Evolutionary conservation across 2,113 vertebrate species (phyloP).

Genomic region (Corythornis vintsioides): DNA sequence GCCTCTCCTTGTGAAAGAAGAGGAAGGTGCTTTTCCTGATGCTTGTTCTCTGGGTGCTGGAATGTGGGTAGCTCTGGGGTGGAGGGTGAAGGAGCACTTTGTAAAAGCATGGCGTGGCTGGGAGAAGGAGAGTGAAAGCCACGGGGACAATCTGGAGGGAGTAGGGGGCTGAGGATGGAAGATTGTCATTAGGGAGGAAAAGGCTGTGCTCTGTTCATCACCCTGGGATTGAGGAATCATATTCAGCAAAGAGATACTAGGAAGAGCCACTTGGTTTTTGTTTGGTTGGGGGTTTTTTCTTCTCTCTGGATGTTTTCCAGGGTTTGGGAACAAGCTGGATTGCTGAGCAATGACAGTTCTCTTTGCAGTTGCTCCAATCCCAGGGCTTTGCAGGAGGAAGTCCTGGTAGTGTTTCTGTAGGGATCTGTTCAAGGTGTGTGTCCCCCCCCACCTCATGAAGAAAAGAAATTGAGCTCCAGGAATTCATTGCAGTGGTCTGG

Average conservation of each 20-base stretch:
- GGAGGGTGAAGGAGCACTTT: neutral
- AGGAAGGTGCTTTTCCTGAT: conserved; percentile 46
- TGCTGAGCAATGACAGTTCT: neutral
- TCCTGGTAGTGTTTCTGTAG: neutral
- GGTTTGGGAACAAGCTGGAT: neutral
- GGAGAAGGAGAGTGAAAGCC: neutral
- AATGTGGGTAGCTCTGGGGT: neutral
- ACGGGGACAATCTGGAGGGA: neutral
- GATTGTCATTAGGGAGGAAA: neutral
- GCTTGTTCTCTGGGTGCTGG: neutral
- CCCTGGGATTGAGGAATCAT: neutral
- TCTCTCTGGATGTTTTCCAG: neutral
- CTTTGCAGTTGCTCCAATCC: neutral
- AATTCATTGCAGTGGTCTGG: neutral
- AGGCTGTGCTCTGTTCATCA: neutral
- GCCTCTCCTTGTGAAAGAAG: conserved; percentile 22
- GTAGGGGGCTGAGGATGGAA: neutral
- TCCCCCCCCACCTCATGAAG: neutral
- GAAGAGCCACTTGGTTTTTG: neutral
- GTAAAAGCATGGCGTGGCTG: neutral
- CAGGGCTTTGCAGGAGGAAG: neutral
- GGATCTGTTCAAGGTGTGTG: neutral
- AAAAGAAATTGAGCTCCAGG: neutral
- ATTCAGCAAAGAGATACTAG: neutral
- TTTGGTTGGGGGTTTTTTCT: neutral